Base-by-base conservation (phyloP, 1,140 invertebrate genomes). In the Cydia splendana region DNA sequence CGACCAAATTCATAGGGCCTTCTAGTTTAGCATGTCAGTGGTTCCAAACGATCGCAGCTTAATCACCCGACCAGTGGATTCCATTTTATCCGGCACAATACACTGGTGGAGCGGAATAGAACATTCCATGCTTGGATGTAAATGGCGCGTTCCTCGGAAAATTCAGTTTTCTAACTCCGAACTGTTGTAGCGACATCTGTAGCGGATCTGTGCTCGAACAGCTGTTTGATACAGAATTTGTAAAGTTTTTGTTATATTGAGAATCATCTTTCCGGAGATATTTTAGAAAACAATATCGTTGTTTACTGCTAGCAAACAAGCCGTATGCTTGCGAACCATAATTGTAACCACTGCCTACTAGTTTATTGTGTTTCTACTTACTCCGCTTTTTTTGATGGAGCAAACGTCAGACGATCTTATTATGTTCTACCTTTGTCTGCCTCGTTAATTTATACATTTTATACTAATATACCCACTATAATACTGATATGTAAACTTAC, bases 21-120 rank as follows among this genome's bases (percentile, higher is more conserved):
- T 62, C 57, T 12, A n/a, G 57, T 0, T 62, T 62, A 62, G 57
- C 18, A 62, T 62, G 5, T 20, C 20, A 24, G 20, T 24, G 18
- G 20, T 62, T 62, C 20, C 57, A 12, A 12, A 62, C 57, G 57
- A 62, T 62, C 57, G 57, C 57, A 62, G 57, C 57, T 62, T 62
- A 62, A 62, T 62, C 57, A 62, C 57, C 57, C 20, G 57, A 24
- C 57, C 57, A 62, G 18, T 24, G 67, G 67, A 38, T 38, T 71
- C 67, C 67, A 71, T 71, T 71, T 71, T 71, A 42, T 71, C 38
- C 30, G 67, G 15, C 30, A 69, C 65, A 38, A 71, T 42, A 42
- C 67, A 71, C 30, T 71, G 30, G 67, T 71, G 30, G 67, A 71
- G 67, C 67, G 67, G 65, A 67, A 71, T 38, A 1, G 30, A 38